phyloP scores from a whole-genome alignment of 2,888 invertebrate genomes.

The Trissoscelio sp. region DNA sequence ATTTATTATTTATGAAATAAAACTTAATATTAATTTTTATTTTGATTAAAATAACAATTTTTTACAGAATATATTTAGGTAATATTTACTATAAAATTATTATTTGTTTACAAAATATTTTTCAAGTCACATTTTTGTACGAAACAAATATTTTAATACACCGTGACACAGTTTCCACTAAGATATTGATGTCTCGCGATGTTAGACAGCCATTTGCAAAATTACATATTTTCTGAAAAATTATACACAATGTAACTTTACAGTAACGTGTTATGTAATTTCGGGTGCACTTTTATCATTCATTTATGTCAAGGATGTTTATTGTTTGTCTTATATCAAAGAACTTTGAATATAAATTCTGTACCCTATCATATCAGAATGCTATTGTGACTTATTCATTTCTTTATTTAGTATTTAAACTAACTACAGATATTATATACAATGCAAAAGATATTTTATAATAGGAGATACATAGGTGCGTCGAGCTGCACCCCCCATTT shows the following conservation, averaged over 20 bases:
- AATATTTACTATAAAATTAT: no score
- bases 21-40: no score
- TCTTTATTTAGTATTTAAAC: no score
- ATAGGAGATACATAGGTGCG: no score
- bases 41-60: no score
- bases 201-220: neutral
- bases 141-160: neutral
- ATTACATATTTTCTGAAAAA: neutral
- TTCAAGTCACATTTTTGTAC: neutral
- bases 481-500: no score
- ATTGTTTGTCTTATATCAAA: neutral
- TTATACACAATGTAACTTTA: neutral
- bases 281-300: neutral
- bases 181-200: slow-evolving; percentile 1
- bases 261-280: neutral
- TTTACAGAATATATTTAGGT: no score
- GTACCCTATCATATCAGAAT: no score
- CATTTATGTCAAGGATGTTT: neutral
- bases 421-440: no score
- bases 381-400: no score
- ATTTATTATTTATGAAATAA: no score
- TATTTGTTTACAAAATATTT: neutral
- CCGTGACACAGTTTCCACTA: neutral
- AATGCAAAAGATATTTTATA: no score
- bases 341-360: neutral